Conservation (phyloP, 1,140 invertebrate genomes). For the Lordiphosa mommai region DNA sequence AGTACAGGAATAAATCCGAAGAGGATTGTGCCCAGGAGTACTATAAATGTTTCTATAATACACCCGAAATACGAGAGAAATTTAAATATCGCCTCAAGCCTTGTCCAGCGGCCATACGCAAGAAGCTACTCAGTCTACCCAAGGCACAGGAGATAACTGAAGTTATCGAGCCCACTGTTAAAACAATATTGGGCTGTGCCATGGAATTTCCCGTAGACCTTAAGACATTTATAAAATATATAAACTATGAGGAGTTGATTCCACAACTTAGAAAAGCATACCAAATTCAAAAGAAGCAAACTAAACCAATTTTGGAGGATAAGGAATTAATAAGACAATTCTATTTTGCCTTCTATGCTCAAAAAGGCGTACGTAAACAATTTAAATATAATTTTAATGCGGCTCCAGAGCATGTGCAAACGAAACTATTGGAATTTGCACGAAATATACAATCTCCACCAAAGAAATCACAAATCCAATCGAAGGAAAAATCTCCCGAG, state of each 20-base stretch:
- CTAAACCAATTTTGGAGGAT: not conserved
- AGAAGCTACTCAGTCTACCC: constrained; percentile 7
- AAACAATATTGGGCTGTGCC: not conserved
- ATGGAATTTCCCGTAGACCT: constrained; percentile 2
- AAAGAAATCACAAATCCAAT: too few species aligned
- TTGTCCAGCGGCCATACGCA: constrained; percentile 18
- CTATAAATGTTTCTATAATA: constrained; percentile 24
- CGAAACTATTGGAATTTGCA: not conserved
- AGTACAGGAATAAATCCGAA: not conserved
- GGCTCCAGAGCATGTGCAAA: not conserved
- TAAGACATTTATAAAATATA: not conserved
- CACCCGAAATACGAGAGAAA: constrained; percentile 16
- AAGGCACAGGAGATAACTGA: not conserved
- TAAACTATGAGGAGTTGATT: constrained; percentile 7
- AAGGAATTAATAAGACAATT: not conserved
- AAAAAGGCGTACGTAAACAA: not conserved
- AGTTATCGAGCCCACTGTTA: not conserved
- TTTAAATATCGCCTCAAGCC: constrained; percentile 20
- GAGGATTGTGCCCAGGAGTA: constrained; percentile 25
- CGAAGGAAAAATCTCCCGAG: too few species aligned
- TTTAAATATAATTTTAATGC: not conserved
- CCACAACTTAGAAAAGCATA: not conserved
- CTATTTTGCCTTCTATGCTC: not conserved
- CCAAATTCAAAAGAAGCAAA: not conserved
- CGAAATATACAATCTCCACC: too few species aligned